Base-by-base conservation (phyloP, 2,113 vertebrate species). In the Galemys pyrenaicus region DNA sequence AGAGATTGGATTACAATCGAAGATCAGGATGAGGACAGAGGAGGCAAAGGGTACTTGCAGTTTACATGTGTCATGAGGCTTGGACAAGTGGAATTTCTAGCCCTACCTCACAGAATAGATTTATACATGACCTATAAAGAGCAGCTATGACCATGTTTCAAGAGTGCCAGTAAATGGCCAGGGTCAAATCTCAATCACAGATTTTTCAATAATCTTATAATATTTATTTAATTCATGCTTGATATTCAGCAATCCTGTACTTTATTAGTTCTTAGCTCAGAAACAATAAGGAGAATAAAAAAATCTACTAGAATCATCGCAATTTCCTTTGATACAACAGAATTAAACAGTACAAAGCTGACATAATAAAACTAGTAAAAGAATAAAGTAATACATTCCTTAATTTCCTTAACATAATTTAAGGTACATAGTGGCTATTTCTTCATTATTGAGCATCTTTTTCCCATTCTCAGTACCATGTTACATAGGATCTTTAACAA, bases 1-100 rank as follows among this genome's bases (percentile, higher is more conserved):
- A 98, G 95, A 39, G 78, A 88, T 92, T 87, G 51, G 74, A 60
- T 60, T 83, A 58, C 90, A 94, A 97, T 87, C 4, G 19, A 93
- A 97, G 92, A 91, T 82, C 89, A 92, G 90, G 11, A 92, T 64
- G 62, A 44, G 95, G 11, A 89, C 60, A 67, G 71, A 94, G 35
- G 82, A 39, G 94, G 95, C 64, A 91, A 81, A 89, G 88, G 89
- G 83, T 54, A 84, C 37, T 28, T 73, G 84, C 54, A 91, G 91
- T 89, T 95, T 87, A 91, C 78, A 64, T 49, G 81, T 82, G 89
- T 70, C 41, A 89, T 64, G 81, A 89, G 58, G 41, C 75, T 51
- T 44, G 60, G 79, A 87, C 65, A 70, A 62, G 91, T 95, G 87
- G 54, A 60, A 84, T 60, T 11, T 49, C 39, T 84, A 54, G 64